Conservation (phyloP, 1,140 invertebrate species). For the Magallana gigas region DNA sequence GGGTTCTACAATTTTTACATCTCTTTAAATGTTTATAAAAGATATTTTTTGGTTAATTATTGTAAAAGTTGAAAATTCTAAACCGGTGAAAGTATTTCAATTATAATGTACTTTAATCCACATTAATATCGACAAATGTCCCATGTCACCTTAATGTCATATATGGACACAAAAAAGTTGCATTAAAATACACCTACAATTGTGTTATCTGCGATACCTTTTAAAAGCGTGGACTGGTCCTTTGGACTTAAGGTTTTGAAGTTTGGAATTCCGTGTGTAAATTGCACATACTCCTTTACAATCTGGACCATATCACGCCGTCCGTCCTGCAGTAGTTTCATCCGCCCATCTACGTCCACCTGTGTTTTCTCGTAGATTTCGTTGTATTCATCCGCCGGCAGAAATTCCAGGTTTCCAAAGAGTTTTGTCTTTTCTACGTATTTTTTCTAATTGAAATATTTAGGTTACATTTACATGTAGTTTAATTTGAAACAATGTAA, state of each 20-base stretch:
- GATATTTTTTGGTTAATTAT: no score
- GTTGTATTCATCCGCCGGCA: constrained; percentile 34
- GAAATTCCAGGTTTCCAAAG: constrained; percentile 16
- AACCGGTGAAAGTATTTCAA: no score
- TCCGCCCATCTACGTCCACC: constrained; percentile 39
- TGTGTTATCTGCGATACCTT: not conserved
- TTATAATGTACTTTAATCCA: no score
- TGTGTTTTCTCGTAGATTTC: constrained; percentile 36
- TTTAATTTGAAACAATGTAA: no score
- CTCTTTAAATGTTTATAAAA: no score
- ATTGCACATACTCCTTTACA: constrained; percentile 42
- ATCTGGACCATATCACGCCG: constrained; percentile 27
- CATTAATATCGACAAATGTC: no score
- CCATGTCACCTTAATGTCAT: no score
- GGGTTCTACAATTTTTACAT: no score
- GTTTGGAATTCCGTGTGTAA: constrained; percentile 33
- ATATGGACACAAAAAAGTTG: no score
- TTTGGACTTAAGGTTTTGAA: constrained; percentile 1
- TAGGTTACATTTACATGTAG: no score
- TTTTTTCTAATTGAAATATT: not conserved
- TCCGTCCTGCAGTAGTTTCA: not conserved
- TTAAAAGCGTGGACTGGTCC: constrained; percentile 41
- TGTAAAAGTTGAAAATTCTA: no score
- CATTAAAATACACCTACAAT: no score
- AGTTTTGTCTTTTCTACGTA: constrained; percentile 8